Evolutionary conservation across 1,140 invertebrate species (phyloP), one percentile per base, ranked within the genome.

Genomic region (Euwallacea similis): DNA sequence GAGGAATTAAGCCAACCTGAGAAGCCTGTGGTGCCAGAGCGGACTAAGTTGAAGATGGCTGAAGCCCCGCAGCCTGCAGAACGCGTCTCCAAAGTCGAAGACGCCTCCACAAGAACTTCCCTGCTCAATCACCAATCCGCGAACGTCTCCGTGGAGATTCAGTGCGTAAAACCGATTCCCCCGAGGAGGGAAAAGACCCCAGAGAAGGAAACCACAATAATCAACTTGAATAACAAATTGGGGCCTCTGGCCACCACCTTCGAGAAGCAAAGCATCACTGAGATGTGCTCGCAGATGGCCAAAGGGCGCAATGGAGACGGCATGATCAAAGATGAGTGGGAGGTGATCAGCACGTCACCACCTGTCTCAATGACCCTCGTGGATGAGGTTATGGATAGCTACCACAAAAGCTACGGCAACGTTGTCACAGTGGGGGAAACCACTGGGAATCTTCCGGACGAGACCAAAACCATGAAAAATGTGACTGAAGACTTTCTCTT

Each of bases 401-500:
- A 74, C 53, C 61, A 69, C 42, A 62, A 73, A 15, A 68, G 59
- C 13, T 56, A 61, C 9, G 71, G 66, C 16, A 71, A 67, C 59
- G 50, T 46, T 13, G 69, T 72, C 50, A 66, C 55, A n/a, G 69
- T 68, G 13, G 61, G 64, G 6, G 53, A 68, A 50, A 60, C 43
- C 9, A 33, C 13, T 7, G 21, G 21, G 4, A 75, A 75, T 42
- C 55, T 71, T 21, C 69, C 74, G 6, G 74, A 75, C 11, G 74
- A 75, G 54, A 70, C 71, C 11, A 75, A 75, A 41, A 63, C 43
- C 0, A 15, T 71, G 9, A 47, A 63, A 21, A 73, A 73, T 10
- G 44, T 58, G 0, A 77, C 75, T 0, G 71, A 69, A 44, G 72
- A 75, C 55, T 80, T 80, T 71, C 55, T 81, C 53, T 69, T 74